Conservation (phyloP, 2,113 vertebrate species). For the Geococcyx californianus region DNA sequence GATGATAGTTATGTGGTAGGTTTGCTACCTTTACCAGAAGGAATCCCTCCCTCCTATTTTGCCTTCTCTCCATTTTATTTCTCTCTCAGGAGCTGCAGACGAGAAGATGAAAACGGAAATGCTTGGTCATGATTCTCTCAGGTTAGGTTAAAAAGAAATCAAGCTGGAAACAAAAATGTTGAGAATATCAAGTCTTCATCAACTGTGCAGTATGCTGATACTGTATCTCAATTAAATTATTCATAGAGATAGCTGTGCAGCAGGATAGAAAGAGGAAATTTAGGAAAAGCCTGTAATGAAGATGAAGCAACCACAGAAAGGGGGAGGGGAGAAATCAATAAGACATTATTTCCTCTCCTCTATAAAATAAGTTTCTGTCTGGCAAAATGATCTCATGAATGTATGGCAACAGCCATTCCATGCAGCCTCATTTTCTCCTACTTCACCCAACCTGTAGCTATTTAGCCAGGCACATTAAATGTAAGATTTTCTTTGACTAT, state of each 20-base stretch:
- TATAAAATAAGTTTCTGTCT: background rate
- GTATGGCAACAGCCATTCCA: background rate
- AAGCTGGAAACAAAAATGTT: background rate
- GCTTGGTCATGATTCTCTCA: constrained; percentile 16
- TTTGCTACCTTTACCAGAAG: background rate
- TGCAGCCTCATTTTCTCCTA: background rate
- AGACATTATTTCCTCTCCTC: background rate
- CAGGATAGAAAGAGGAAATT: background rate
- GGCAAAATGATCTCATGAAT: background rate
- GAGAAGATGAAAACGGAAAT: constrained; percentile 29
- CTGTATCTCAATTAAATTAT: background rate
- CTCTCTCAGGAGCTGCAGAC: background rate
- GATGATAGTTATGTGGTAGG: background rate
- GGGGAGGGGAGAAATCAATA: accelerated
- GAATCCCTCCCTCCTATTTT: background rate
- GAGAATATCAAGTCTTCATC: background rate
- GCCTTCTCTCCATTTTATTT: constrained; percentile 17
- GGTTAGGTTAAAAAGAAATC: background rate
- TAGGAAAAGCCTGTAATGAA: background rate
- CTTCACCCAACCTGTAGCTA: background rate
- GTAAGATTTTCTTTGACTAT: background rate
- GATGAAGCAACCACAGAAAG: background rate
- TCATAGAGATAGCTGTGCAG: background rate
- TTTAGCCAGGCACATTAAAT: background rate
- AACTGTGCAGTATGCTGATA: background rate